Base-by-base conservation (phyloP, 2,888 invertebrate genomes). In the Drosophila testacea region DNA sequence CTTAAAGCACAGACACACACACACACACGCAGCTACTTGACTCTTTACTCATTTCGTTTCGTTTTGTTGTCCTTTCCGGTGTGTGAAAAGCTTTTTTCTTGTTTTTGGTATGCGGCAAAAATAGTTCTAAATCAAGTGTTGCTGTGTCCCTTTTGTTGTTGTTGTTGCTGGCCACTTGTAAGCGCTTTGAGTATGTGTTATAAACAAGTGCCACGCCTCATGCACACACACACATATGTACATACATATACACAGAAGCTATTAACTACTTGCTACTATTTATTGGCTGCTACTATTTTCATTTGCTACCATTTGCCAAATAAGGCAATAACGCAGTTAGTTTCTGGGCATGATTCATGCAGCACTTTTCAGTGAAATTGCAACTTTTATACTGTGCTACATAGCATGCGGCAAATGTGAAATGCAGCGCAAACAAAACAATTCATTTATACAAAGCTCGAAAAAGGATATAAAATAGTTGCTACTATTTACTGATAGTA, bases 121-220 rank as follows among this genome's bases (percentile, higher is more conserved):
- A 60, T 48, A 6, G 51, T 50, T 48, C 36, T 62, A 56, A 69
- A 51, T 62, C 51, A 51, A 61, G 51, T 69, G 62, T 76, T 52
- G 13, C 34, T 34, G 34, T 36, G 22, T 30, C 38, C 51, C 50
- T 39, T 16, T 22, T 34, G 47, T 34, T 34, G 41, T 27, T 51
- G 36, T 13, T 46, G 44, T 7, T 54, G 44, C 27, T 77, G 46
- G 66, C 66, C 74, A 74, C 78, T 74, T 74, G 78, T 73, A 66
- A 59, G 61, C 67, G 34, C 32, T 51, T 42, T 44, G 42, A 50
- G 39, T 60, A 50, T 50, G 60, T 50, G 13, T 42, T 30, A 39
- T 13, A 60, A 65, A 56, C 56, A 62, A 73, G 52, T 70, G 73
- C 73, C 73, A 76, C 73, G 71, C 73, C 73, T 76, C 63, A 47